A percentile compares a stretch with the other conserved stretches of the same genome.
phyloP scores from a whole-genome alignment of 2,888 invertebrate species.

The Gibbula magus region DNA sequence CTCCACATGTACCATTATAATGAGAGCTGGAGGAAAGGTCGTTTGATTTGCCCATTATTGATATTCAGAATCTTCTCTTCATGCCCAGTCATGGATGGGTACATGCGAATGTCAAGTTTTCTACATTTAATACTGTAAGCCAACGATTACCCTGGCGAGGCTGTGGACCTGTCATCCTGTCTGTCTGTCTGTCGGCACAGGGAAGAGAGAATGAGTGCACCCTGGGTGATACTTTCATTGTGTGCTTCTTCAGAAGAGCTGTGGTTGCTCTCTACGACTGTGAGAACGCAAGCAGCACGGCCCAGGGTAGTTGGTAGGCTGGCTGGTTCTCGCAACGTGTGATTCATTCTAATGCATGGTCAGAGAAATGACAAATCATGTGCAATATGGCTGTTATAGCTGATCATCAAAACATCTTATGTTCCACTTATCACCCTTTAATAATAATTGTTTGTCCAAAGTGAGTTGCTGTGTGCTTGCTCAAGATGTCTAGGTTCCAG shows the following conservation, averaged over 20 bases:
- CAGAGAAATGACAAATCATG: conserved; percentile 1
- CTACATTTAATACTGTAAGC: neutral
- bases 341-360: neutral
- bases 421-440: neutral
- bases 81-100: neutral
- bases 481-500: neutral
- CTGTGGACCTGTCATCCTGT: neutral
- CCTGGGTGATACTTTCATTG: no score
- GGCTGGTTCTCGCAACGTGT: neutral
- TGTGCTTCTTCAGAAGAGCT: no score
- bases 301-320: no score
- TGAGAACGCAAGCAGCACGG: no score
- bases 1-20: neutral
- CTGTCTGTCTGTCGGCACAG: neutral
- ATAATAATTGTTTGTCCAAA: neutral
- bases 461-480: neutral
- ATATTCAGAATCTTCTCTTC: neutral
- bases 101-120: neutral
- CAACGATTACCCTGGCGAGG: neutral
- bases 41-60: neutral
- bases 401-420: neutral
- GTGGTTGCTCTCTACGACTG: no score
- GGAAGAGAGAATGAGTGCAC: no score
- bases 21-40: neutral
- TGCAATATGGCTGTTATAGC: conserved; percentile 6